These are phyloP conservation scores for Pseudomugil gertrudae DNA, from an alignment of 2,797 vertebrate species.

Conservation along the genomic window DNA sequence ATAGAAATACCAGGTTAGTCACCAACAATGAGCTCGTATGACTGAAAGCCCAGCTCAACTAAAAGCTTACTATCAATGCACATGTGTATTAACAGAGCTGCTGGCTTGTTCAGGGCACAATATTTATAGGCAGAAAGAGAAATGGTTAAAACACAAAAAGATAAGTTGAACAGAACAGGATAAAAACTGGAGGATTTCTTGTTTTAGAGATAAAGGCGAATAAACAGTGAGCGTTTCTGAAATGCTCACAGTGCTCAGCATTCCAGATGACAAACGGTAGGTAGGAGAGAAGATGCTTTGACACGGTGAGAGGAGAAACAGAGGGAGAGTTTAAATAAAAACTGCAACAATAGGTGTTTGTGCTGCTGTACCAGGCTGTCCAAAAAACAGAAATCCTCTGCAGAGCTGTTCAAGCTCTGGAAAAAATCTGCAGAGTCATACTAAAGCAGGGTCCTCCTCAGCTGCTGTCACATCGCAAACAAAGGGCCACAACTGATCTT, in stretches of 20 bases:
- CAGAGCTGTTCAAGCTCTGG: constrained; percentile 28
- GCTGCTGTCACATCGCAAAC: constrained; percentile 60
- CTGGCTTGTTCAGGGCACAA: background rate
- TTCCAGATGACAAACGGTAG: constrained; percentile 57
- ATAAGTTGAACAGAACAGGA: constrained; percentile 27
- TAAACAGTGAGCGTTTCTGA: constrained; percentile 30
- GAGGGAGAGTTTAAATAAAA: constrained; percentile 31
- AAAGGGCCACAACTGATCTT: constrained; percentile 51
- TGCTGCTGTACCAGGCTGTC: constrained; percentile 59
- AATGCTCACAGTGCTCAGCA: constrained; percentile 42
- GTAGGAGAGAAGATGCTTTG: constrained; percentile 49
- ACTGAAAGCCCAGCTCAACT: constrained; percentile 20
- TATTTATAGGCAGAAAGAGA: constrained; percentile 7
- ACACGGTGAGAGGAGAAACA: constrained; percentile 35
- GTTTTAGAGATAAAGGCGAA: constrained; percentile 49
- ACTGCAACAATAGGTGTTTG: constrained; percentile 64
- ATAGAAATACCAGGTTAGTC: constrained; percentile 57
- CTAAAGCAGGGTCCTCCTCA: constrained; percentile 43
- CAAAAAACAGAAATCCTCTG: constrained; percentile 50
- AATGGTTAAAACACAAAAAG: constrained; percentile 12
- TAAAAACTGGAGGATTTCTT: constrained; percentile 43
- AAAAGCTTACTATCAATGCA: constrained; percentile 30
- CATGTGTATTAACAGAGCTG: constrained; percentile 5
- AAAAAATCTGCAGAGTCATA: constrained; percentile 75
- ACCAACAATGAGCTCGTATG: constrained; percentile 35